Conservation (phyloP, 2,797 vertebrate species). For the Chrysolophus pictus region DNA sequence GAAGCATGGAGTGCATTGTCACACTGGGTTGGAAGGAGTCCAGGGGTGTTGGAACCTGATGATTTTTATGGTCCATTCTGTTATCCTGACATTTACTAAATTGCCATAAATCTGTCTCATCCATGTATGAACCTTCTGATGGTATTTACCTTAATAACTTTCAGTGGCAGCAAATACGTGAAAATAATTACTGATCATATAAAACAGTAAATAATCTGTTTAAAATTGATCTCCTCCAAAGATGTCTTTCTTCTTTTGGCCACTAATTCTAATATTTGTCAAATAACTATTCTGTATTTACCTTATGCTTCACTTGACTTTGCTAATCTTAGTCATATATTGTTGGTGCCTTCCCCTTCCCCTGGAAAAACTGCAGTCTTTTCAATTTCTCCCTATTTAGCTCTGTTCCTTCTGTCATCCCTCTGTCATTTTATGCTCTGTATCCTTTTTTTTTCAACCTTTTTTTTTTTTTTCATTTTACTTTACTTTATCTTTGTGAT, state of each 20-base stretch:
- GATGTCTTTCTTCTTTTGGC: accelerated
- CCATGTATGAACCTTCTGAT: not conserved
- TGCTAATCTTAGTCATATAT: not conserved
- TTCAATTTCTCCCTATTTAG: not conserved
- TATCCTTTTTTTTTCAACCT: not conserved
- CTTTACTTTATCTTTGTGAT: not conserved
- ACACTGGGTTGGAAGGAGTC: no score
- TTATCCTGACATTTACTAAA: not conserved
- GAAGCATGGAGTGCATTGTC: no score
- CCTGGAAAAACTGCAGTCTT: accelerated
- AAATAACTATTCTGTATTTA: not conserved
- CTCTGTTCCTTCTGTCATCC: accelerated
- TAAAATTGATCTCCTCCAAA: not conserved
- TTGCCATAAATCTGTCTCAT: not conserved
- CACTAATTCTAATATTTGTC: not conserved
- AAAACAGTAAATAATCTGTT: not conserved
- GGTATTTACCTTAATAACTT: not conserved
- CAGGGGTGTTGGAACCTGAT: no score
- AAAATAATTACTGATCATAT: not conserved
- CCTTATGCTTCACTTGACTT: not conserved
- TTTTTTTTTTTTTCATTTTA: not conserved
- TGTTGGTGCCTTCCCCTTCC: not conserved
- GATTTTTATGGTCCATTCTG: no score
- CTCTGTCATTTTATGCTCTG: not conserved
- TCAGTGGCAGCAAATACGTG: not conserved